Conservation (phyloP, 2,888 invertebrate species). For the Nebria salina region DNA sequence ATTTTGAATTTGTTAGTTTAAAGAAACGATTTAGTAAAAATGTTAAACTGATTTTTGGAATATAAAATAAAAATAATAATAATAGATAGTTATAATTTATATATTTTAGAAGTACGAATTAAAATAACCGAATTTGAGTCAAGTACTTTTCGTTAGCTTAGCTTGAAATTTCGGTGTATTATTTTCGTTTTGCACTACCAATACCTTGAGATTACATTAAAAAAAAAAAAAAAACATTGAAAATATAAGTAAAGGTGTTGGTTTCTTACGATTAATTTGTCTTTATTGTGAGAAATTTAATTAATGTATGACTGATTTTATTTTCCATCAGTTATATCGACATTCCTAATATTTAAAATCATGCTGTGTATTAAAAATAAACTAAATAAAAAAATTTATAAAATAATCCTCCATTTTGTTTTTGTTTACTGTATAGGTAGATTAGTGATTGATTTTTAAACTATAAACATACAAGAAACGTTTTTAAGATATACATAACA, state of each 20-base stretch:
- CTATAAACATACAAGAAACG: background rate
- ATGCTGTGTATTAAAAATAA: conserved; percentile 41
- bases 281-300: conserved; percentile 17
- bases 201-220: conserved; percentile 22
- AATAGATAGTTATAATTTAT: background rate
- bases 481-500: conserved; percentile 13
- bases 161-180: background rate
- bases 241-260: conserved; percentile 1
- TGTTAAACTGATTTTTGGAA: background rate
- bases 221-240: background rate
- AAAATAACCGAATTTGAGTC: background rate
- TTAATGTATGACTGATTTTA: background rate
- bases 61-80: background rate
- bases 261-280: background rate
- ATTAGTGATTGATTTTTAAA: conserved; percentile 20
- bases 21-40: background rate
- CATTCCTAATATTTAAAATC: conserved; percentile 39
- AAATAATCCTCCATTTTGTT: conserved; percentile 36
- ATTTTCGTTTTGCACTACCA: conserved; percentile 36
- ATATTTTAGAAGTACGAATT: background rate
- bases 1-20: background rate
- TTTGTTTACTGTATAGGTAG: conserved; percentile 1
- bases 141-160: background rate
- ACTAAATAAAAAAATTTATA: conserved; percentile 44
- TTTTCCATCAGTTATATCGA: conserved; percentile 16